These are phyloP conservation scores for Sturmia bella DNA, from an alignment of 2,888 invertebrate species.

Conservation along the genomic window DNA sequence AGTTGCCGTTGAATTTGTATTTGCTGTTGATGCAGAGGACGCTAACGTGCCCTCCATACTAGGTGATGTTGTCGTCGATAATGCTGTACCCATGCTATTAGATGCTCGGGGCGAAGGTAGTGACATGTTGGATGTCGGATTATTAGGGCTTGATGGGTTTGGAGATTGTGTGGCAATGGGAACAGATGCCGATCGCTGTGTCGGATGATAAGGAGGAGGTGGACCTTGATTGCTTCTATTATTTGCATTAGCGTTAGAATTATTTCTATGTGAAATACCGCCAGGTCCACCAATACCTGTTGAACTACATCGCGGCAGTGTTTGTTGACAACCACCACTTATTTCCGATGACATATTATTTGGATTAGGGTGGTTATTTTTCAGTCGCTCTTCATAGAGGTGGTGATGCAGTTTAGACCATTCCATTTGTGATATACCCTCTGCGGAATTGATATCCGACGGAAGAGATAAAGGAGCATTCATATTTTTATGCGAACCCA, in stretches of 20 bases:
- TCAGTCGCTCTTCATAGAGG: constrained; percentile 87
- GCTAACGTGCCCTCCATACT: constrained; percentile 83
- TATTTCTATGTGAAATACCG: constrained; percentile 53
- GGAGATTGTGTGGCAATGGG: constrained; percentile 89
- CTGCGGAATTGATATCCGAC: constrained; percentile 53
- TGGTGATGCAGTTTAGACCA: constrained; percentile 96
- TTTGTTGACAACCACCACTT: constrained; percentile 58
- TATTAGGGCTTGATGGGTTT: constrained; percentile 88
- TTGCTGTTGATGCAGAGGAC: constrained; percentile 63
- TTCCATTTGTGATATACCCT: constrained; percentile 87
- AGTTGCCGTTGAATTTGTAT: constrained; percentile 82
- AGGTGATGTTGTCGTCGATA: constrained; percentile 87
- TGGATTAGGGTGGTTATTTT: constrained; percentile 76
- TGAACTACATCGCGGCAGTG: constrained; percentile 64
- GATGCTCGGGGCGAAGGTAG: constrained; percentile 86
- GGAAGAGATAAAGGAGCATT: constrained; percentile 36
- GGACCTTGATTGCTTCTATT: constrained; percentile 85
- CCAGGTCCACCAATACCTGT: constrained; percentile 57
- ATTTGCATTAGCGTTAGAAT: constrained; percentile 75
- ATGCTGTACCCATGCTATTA: constrained; percentile 81
- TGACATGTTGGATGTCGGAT: constrained; percentile 87
- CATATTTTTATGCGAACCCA: constrained; percentile 59
- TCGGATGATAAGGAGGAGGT: constrained; percentile 90
- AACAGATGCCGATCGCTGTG: constrained; percentile 88
- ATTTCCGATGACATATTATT: constrained; percentile 62